Evolutionary conservation across 2,113 vertebrate genomes (phyloP).

Genomic region (Carassius carassius): DNA sequence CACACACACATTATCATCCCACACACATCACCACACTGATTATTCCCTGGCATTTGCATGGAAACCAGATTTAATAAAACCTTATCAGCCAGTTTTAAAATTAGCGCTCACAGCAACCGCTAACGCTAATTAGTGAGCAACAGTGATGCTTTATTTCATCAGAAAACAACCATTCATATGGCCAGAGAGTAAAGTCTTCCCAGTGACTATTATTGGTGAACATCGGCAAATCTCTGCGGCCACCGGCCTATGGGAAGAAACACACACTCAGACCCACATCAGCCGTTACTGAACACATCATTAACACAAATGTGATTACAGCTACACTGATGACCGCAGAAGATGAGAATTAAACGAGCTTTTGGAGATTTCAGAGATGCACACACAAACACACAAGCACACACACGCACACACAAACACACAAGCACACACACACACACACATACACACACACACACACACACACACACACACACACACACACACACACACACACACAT

Average conservation of each 20-base stretch:
- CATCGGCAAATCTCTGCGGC: not conserved
- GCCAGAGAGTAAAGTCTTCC: not conserved
- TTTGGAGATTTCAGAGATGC: not conserved
- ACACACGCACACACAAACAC: not conserved
- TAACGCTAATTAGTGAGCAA: not conserved
- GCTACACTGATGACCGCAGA: not conserved
- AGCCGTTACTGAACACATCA: not conserved
- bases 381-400: not conserved
- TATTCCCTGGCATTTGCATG: conserved; percentile 2
- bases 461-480: not conserved
- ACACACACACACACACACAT: not conserved
- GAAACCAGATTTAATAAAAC: conserved; percentile 24
- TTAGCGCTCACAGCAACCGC: not conserved
- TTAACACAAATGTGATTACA: not conserved
- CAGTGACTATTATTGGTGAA: not conserved
- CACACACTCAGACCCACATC: no score
- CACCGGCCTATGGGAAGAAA: no score
- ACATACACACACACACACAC: not conserved
- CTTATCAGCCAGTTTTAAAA: not conserved
- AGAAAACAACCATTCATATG: not conserved
- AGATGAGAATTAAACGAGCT: not conserved
- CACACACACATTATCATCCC: not conserved
- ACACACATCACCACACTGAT: not conserved
- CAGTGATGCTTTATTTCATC: not conserved
- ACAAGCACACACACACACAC: not conserved